Percentiles rank a stretch among this genome's conserved stretches.
These are phyloP conservation scores for Chondrilla cf. caribensis DNA, from an alignment of 37 sponge, comb jelly and placozoan species.

Conservation along the genomic window DNA sequence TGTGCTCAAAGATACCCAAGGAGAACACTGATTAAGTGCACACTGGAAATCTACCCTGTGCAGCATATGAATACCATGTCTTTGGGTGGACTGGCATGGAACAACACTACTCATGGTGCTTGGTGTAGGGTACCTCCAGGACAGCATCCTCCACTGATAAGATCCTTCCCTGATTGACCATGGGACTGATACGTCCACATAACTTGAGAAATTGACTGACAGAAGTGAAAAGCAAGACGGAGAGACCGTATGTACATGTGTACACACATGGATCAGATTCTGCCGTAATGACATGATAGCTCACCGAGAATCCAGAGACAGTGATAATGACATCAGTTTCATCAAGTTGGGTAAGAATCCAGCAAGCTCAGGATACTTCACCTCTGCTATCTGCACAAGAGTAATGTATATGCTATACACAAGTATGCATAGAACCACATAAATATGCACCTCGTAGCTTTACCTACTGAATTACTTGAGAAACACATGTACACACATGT, in stretches of 20 bases:
- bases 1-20: too few species aligned
- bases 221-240: not conserved
- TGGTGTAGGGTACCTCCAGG: slow-evolving; percentile 43
- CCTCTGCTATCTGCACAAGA: not conserved
- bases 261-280: not conserved
- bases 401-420: too few species aligned
- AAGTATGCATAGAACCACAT: too few species aligned
- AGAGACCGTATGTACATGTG: not conserved
- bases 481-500: too few species aligned
- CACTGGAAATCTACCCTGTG: not conserved
- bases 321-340: not conserved
- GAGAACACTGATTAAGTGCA: not conserved
- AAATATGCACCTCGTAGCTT: too few species aligned
- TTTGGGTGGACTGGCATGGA: too few species aligned
- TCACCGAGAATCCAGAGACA: too few species aligned
- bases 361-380: not conserved
- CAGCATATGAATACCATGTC: too few species aligned
- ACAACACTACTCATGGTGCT: too few species aligned
- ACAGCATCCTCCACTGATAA: slow-evolving; percentile 49
- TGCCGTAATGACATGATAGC: too few species aligned
- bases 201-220: slow-evolving; percentile 50
- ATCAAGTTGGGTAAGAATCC: not conserved
- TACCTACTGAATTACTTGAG: too few species aligned
- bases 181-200: slow-evolving; percentile 42
- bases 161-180: slow-evolving; percentile 43